These are phyloP conservation scores for Falco biarmicus DNA, from an alignment of 2,797 vertebrate species.

Conservation along the genomic window DNA sequence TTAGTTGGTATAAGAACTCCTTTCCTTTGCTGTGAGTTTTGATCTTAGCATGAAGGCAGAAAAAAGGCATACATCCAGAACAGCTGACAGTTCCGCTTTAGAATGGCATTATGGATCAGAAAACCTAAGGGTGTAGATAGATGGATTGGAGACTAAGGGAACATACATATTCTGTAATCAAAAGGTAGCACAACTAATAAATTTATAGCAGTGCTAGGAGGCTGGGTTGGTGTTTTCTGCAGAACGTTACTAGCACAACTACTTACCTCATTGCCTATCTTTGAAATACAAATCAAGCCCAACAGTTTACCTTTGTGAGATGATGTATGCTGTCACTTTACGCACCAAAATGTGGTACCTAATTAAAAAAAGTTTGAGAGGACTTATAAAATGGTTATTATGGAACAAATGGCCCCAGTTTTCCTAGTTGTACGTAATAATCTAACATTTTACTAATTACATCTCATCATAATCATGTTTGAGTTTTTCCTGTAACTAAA, in stretches of 20 bases:
- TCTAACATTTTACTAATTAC: not conserved
- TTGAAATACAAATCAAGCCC: not conserved
- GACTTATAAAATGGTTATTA: not conserved
- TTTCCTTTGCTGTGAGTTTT: not conserved
- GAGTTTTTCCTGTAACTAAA: not conserved
- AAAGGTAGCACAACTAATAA: not conserved
- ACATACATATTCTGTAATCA: not conserved
- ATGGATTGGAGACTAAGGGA: not conserved
- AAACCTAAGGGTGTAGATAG: not conserved
- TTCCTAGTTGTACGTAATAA: not conserved
- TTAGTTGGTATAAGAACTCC: not conserved
- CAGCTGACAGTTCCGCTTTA: not conserved
- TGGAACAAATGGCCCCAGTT: not conserved
- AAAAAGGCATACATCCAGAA: not conserved
- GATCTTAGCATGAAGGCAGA: not conserved
- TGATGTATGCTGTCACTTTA: not conserved
- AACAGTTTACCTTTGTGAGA: not conserved
- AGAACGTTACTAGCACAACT: not conserved
- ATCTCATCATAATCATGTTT: not conserved
- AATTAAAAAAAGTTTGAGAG: not conserved
- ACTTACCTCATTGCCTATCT: not conserved
- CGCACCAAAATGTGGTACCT: not conserved
- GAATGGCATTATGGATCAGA: not conserved
- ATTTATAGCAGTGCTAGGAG: not conserved
- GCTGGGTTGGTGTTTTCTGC: not conserved